phyloP scores from a whole-genome alignment of 2,888 invertebrate genomes.

The Augochlorella aurata region DNA sequence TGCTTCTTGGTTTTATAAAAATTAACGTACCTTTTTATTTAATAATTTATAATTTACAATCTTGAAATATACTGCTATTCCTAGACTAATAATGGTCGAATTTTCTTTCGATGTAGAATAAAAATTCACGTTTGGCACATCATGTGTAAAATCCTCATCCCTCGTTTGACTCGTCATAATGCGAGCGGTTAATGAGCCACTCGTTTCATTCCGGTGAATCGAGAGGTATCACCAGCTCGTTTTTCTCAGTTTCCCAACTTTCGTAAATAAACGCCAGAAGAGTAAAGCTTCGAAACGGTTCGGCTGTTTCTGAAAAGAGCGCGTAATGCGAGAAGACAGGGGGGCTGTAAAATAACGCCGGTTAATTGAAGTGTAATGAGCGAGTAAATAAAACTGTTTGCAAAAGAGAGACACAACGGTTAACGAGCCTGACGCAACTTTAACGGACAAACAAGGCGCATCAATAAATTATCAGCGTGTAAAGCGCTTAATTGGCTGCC shows the following conservation, averaged over 20 bases:
- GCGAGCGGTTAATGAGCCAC: slow-evolving; percentile 19
- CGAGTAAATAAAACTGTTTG: neutral
- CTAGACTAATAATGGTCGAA: no score
- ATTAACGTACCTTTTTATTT: no score
- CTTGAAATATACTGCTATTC: no score
- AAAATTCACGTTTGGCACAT: no score
- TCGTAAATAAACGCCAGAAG: neutral
- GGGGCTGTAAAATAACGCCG: neutral
- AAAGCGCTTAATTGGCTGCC: neutral
- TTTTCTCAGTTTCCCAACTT: neutral
- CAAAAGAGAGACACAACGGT: neutral
- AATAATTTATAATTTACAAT: no score
- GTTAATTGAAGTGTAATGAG: slow-evolving; percentile 18
- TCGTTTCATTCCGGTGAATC: slow-evolving; percentile 23
- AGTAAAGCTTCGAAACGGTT: neutral
- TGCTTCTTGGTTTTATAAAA: no score
- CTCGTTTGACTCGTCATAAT: no score
- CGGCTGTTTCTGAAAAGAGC: neutral
- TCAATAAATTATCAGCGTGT: neutral
- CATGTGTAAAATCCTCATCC: no score
- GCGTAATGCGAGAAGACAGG: neutral
- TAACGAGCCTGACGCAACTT: neutral
- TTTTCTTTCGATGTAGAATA: no score
- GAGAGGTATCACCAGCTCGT: neutral
- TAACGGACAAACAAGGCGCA: neutral